Percentiles rank a stretch among this genome's conserved stretches.
Conservation (phyloP, 2,797 vertebrate genomes). For the Phrynocephalus guinanensis region DNA sequence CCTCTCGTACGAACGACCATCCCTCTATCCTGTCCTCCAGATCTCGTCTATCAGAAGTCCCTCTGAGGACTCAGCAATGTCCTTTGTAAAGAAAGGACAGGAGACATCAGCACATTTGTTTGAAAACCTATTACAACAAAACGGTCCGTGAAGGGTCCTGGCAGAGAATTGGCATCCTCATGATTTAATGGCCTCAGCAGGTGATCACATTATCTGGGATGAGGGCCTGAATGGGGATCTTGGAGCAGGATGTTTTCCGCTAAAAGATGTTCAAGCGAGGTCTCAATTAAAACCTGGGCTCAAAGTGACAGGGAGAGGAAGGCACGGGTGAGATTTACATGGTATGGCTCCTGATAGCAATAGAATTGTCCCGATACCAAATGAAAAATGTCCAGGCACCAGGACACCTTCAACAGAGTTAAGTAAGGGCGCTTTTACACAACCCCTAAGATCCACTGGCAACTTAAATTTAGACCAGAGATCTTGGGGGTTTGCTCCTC, state of each 20-base stretch:
- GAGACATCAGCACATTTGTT: conserved; percentile 15
- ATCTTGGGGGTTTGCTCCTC: no score
- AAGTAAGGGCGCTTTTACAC: no score
- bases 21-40: neutral
- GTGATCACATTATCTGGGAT: conserved; percentile 36
- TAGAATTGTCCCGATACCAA: no score
- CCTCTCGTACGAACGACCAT: conserved; percentile 28
- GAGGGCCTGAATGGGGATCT: conserved; percentile 9
- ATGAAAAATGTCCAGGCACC: no score
- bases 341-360: neutral
- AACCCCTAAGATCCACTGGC: no score
- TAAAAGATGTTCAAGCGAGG: neutral
- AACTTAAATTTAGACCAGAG: no score
- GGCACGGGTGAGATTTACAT: no score
- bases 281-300: no score
- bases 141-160: conserved; percentile 49
- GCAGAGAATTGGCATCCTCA: conserved; percentile 45
- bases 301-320: neutral
- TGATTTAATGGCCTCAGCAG: conserved; percentile 63
- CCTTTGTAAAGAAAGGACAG: conserved; percentile 52
- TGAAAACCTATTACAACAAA: conserved; percentile 58
- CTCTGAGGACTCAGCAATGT: conserved; percentile 31
- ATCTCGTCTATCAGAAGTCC: conserved; percentile 37
- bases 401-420: no score
- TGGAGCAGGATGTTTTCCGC: conserved; percentile 13